Base-by-base conservation (phyloP, 2,797 vertebrate genomes). In the Tauraco hartlaubi region DNA sequence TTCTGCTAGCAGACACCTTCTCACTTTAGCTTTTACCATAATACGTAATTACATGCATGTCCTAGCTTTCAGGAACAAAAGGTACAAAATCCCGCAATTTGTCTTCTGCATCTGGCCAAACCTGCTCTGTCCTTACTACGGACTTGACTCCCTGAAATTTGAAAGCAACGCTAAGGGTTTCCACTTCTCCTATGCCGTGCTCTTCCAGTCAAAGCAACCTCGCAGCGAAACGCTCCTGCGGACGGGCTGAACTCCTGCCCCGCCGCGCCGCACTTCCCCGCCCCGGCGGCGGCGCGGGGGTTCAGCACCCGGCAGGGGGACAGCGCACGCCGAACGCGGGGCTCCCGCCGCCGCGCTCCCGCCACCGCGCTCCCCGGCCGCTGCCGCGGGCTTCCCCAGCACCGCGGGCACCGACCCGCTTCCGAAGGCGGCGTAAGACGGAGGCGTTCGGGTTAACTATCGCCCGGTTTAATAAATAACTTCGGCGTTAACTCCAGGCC, bases 231-330 rank as follows among this genome's bases (percentile, higher is more conserved):
- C 5, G 13, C 58, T 80, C 8, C 48, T 8, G 25, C 11, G 41
- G 58, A n/a, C 66, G 67, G 35, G 28, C 46, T 8, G 46, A 48
- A 4, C 54, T 48, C 35, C 63, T 10, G 46, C 18, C 77, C 20
- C 7, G 20, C n/a, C 15, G 3, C 29, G 48, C 49, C 49, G 49
- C 49, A 15, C 8, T 5, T 11, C 16, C 55, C 52, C n/a, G 44
- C 22, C 18, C 16, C 49, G 29, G 18, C 23, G 39, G 44, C 51
- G 39, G 39, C 39, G 12, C 39, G 55, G n/a, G 66, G 23, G 55
- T 98, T 98, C 98, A 98, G 98, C 96, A 98, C 97, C 97, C 89
- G 49, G 52, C 72, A 10, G 13, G 7, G 84, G 98, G 98, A 98
- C 98, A 98, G 98, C 91, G 66, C 93, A 69, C n/a, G 76, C 75